Evolutionary conservation across 2,113 vertebrate species (phyloP).

Genomic region (Saimiri boliviensis): DNA sequence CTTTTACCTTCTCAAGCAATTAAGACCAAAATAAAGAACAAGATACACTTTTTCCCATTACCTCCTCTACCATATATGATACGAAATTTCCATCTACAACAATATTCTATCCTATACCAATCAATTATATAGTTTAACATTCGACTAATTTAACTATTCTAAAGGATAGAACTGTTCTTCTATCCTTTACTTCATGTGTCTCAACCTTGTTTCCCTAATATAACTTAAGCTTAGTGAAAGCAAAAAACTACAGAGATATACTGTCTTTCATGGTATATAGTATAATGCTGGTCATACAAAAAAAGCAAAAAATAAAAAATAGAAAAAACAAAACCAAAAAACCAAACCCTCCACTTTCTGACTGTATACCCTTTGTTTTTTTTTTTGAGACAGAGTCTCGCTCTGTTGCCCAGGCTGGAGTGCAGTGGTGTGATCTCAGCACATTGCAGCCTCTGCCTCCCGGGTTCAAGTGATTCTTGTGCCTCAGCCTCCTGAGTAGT

Average conservation of each 20-base stretch:
- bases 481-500: no score
- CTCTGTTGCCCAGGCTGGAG: no score
- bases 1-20: neutral
- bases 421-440: no score
- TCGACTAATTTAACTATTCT: conserved; percentile 28
- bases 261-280: neutral
- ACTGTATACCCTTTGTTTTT: neutral
- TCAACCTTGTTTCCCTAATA: conserved; percentile 16
- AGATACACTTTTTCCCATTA: neutral
- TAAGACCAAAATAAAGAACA: conserved; percentile 29
- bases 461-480: no score
- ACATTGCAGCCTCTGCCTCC: no score
- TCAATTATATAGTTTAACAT: conserved; percentile 32
- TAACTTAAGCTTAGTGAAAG: neutral
- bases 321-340: neutral
- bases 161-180: neutral
- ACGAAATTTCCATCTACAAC: neutral
- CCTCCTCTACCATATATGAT: neutral
- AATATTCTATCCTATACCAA: neutral
- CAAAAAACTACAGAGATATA: neutral
- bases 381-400: no score
- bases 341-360: neutral
- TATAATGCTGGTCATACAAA: neutral
- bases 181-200: neutral
- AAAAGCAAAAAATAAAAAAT: neutral